Conservation (phyloP, 2,113 vertebrate species). For the Pituophis catenifer region DNA sequence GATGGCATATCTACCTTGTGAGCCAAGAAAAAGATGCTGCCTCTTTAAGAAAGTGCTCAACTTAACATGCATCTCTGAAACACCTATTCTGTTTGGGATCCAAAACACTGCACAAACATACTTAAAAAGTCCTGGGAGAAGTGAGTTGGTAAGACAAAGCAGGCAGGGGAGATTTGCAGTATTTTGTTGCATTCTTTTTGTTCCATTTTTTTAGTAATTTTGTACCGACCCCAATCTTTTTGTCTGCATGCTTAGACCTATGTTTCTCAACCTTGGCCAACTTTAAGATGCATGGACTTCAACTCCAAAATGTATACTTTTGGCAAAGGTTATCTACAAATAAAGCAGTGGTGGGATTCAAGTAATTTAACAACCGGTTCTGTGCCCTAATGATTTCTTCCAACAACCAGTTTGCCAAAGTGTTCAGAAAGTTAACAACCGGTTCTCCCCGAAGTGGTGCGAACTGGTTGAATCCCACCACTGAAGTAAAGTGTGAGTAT, state of each 20-base stretch:
- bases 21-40: background rate
- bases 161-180: background rate
- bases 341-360: background rate
- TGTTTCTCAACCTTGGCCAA: background rate
- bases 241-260: background rate
- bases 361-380: too few species aligned
- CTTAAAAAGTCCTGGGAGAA: background rate
- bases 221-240: background rate
- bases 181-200: background rate
- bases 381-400: too few species aligned
- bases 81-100: background rate
- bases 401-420: too few species aligned
- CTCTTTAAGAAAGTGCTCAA: background rate
- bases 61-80: background rate
- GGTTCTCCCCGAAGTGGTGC: too few species aligned
- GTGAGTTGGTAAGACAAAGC: background rate
- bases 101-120: background rate
- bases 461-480: too few species aligned
- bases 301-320: too few species aligned
- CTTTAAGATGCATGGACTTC: background rate
- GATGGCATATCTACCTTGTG: background rate
- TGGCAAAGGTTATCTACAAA: background rate
- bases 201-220: background rate
- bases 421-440: too few species aligned
- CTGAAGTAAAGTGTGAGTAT: background rate